Evolutionary conservation across 2,797 vertebrate species (phyloP).

Genomic region (Aphelocoma californica): DNA sequence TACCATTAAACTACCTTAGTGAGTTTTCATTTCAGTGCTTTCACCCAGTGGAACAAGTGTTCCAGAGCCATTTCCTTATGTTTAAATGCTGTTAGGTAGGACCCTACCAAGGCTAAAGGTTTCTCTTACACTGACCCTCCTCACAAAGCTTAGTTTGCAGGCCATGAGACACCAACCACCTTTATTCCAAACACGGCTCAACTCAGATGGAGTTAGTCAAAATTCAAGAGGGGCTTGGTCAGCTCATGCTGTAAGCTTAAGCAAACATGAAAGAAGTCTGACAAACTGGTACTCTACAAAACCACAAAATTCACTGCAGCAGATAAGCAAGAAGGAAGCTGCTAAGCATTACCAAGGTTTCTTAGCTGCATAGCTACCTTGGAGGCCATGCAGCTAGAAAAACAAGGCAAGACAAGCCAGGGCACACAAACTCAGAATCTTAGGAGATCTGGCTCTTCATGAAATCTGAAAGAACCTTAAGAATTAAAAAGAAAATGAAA

Average conservation of each 20-base stretch:
- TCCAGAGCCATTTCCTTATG: neutral
- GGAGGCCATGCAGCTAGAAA: neutral
- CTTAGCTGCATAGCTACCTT: neutral
- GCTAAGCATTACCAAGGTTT: neutral
- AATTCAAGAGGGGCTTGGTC: neutral
- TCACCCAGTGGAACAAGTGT: neutral
- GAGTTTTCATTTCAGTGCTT: neutral
- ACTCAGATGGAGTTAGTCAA: neutral
- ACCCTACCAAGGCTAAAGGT: neutral
- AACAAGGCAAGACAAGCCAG: neutral
- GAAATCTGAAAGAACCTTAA: neutral
- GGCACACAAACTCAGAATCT: neutral
- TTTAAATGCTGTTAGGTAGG: neutral
- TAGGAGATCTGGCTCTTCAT: neutral
- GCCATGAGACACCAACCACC: neutral
- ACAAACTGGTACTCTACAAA: neutral
- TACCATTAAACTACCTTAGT: neutral
- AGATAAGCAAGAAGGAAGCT: neutral
- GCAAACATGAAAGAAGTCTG: neutral
- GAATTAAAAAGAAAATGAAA: neutral
- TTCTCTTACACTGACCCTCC: neutral
- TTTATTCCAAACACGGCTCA: neutral
- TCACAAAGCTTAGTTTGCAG: neutral
- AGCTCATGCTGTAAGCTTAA: neutral
- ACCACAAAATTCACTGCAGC: neutral